Base-by-base conservation (phyloP, 1,140 invertebrate species). In the Achroia grisella region DNA sequence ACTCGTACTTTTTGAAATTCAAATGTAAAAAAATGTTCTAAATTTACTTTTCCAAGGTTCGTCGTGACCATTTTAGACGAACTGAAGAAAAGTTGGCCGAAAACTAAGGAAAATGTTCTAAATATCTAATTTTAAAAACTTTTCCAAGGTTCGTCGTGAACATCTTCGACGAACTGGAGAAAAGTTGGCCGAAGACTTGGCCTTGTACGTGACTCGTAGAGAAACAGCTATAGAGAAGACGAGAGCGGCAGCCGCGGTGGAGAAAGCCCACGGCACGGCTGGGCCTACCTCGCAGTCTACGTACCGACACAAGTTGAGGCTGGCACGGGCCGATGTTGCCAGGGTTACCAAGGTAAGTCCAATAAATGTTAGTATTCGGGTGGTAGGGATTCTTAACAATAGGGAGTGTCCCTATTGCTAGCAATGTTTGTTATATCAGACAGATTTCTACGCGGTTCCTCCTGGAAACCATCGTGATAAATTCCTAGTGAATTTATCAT, bases 171-270 rank as follows among this genome's bases (percentile, higher is more conserved):
- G 91, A 45, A 91, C 89, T 0, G 91, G 93, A 49, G 92, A 94
- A 51, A 94, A 92, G 69, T 74, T 95, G 9, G 88, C 93, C 3
- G 87, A 89, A 23, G 94, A 95, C 64, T 86, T 95, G 74, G 92
- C 94, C 33, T 87, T 91, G 58, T 93, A 92, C 58, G 89, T 95
- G 9, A 88, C 88, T 10, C 88, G 92, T 51, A 86, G 94, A 32
- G 93, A 93, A 41, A 79, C 73, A 0, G 82, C 71, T 0, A 66
- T 74, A 42, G 76, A 78, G 23, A 81, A 84, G 56, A 71, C 53
- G 1, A 53, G 80, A 4, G 79, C 77, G 0, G 52, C 62, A 5
- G 75, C 71, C 0, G 81, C 81, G 0, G 56, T 78, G 29, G 71
- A 75, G 61, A 72, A 70, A 51, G 57, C 66, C 1, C 71, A 80